A percentile compares a stretch with the other conserved stretches of the same genome.
Conservation (phyloP, 2,797 vertebrate genomes). For the Myotis vivesi region DNA sequence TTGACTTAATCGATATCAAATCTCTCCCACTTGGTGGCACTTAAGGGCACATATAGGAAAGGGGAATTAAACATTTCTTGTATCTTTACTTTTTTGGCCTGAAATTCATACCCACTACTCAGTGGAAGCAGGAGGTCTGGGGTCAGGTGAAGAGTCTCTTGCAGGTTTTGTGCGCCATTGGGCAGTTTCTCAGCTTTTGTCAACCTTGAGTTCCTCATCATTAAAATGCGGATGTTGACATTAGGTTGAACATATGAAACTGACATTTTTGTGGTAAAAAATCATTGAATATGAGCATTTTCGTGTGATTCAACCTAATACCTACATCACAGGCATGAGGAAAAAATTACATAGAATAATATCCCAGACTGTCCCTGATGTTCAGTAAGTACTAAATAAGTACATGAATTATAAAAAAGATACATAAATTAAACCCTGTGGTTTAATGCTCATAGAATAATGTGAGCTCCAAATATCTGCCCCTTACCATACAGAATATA, state of each 20-base stretch:
- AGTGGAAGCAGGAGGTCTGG: background rate
- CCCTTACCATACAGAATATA: background rate
- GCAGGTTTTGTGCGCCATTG: background rate
- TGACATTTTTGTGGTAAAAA: background rate
- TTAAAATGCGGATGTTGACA: background rate
- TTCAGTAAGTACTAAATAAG: background rate
- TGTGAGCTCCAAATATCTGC: background rate
- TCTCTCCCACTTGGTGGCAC: background rate
- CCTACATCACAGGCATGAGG: background rate
- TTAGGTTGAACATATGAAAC: background rate
- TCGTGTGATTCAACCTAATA: background rate
- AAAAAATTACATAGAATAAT: background rate
- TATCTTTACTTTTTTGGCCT: background rate
- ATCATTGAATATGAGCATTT: background rate
- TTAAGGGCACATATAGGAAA: background rate
- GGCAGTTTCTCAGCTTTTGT: background rate
- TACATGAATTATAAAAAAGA: slow-evolving; percentile 18
- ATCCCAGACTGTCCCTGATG: background rate
- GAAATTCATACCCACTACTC: background rate
- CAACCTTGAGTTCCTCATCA: background rate
- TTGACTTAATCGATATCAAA: background rate
- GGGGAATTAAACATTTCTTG: background rate
- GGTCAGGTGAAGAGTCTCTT: background rate
- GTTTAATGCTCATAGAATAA: background rate
- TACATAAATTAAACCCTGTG: background rate